phyloP scores from a whole-genome alignment of 53 echinoderm and acorn worm genomes.

The Mesocentrotus franciscanus region DNA sequence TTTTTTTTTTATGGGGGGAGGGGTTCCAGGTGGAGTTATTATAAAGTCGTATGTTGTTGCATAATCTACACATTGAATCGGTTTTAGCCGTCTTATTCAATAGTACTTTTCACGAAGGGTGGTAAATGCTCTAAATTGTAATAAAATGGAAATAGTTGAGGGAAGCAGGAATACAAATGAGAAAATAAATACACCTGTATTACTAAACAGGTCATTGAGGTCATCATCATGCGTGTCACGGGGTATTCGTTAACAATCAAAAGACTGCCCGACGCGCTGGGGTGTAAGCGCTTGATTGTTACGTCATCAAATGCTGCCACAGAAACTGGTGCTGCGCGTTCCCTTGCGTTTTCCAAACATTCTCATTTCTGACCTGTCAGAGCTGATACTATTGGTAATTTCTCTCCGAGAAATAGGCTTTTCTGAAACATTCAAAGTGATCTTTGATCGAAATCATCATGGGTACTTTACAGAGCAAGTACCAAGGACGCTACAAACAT shows the following conservation, averaged over 20 bases:
- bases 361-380: slow-evolving; percentile 53
- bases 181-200: too few species aligned
- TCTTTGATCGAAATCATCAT: not conserved
- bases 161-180: too few species aligned
- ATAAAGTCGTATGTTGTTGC: too few species aligned
- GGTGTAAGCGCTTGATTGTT: not conserved
- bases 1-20: too few species aligned
- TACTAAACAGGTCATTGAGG: too few species aligned
- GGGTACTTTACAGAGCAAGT: slow-evolving; percentile 58
- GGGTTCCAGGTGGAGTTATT: too few species aligned
- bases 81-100: too few species aligned
- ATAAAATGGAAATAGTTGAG: too few species aligned
- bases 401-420: slow-evolving; percentile 29
- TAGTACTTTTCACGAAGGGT: too few species aligned
- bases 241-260: slow-evolving; percentile 3
- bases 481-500: slow-evolving; percentile 50
- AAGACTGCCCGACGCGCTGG: not conserved
- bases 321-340: not conserved
- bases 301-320: not conserved
- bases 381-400: not conserved
- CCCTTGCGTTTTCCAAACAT: not conserved
- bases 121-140: too few species aligned
- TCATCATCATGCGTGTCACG: not conserved
- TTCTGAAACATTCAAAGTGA: not conserved
- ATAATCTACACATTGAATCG: too few species aligned